Base-by-base conservation (phyloP, 2,797 vertebrate species). In the Champsocephalus esox region DNA sequence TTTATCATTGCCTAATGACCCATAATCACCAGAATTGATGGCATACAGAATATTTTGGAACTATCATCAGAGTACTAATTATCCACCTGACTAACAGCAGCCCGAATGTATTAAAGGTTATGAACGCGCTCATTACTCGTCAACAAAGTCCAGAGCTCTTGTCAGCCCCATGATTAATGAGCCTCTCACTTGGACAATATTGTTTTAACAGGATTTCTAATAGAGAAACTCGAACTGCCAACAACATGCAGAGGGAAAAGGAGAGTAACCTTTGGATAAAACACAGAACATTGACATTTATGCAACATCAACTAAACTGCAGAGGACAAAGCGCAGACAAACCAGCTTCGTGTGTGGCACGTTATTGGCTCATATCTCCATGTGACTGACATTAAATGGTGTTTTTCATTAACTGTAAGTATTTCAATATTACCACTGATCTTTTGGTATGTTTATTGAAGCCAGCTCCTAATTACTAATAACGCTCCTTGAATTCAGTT, bases 91-190 rank as follows among this genome's bases (percentile, higher is more conserved):
- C 81, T 66, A 84, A 65, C 80, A 83, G 85, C 88, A 88, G 85
- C 85, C 78, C 76, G 61, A 72, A 73, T 61, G 77, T 63, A 90
- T 87, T 84, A 89, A 86, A 77, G 84, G 85, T 91, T 88, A 89
- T 45, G 75, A 88, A 88, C 85, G 69, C 82, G 28, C 73, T 90
- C 89, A 87, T 91, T 93, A 88, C 55, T 86, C 34, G 67, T 88
- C 90, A 92, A 92, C 84, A 85, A 71, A 89, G 82, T 93, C 92
- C 93, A 94, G 90, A 92, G 55, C 84, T 65, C 75, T 60, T 89
- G 90, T 92, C 92, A 93, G 41, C 38, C 77, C 75, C 70, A 82
- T 95, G 92, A 93, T 94, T 93, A 92, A 94, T 94, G 92, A 85
- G 51, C 80, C 60, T 86, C 81, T 79, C 84, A 73, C 89, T 91